Conservation (phyloP, 2,113 vertebrate species). For the Sula dactylatra region DNA sequence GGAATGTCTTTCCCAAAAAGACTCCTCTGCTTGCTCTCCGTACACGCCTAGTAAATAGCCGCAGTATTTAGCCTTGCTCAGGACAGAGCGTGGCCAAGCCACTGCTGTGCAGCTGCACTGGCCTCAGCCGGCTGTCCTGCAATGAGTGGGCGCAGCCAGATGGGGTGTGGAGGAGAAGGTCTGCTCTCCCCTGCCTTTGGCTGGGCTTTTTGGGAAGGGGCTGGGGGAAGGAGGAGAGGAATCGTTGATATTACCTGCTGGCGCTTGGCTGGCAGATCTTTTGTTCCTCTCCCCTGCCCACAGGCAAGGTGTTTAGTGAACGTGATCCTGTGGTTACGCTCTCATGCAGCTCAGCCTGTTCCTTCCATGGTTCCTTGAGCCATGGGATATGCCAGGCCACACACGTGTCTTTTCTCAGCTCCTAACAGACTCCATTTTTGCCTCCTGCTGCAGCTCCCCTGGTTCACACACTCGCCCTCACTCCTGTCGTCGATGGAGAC, state of each 20-base stretch:
- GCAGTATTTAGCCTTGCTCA: neutral
- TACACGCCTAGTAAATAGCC: neutral
- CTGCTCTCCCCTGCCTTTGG: neutral
- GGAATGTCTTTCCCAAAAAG: neutral
- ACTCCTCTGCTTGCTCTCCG: neutral
- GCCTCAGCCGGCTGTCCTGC: neutral
- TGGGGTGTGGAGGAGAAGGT: neutral
- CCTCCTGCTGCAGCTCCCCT: conserved; percentile 73
- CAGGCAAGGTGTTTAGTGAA: neutral
- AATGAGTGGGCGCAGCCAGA: neutral
- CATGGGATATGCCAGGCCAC: neutral
- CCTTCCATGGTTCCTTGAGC: neutral
- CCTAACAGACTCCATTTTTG: neutral
- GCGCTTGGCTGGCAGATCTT: neutral
- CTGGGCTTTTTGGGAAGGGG: neutral
- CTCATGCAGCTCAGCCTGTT: neutral
- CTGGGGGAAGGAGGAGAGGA: neutral
- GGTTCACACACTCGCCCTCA: conserved; percentile 73
- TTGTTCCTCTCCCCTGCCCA: neutral
- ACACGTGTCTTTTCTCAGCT: too few species aligned
- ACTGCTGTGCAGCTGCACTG: neutral
- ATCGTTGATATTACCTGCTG: neutral
- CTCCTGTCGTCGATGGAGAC: conserved; percentile 88
- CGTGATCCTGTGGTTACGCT: neutral
- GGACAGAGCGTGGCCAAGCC: neutral